Evolutionary conservation across 2,113 vertebrate species (phyloP).

Genomic region (Rallus limicola): DNA sequence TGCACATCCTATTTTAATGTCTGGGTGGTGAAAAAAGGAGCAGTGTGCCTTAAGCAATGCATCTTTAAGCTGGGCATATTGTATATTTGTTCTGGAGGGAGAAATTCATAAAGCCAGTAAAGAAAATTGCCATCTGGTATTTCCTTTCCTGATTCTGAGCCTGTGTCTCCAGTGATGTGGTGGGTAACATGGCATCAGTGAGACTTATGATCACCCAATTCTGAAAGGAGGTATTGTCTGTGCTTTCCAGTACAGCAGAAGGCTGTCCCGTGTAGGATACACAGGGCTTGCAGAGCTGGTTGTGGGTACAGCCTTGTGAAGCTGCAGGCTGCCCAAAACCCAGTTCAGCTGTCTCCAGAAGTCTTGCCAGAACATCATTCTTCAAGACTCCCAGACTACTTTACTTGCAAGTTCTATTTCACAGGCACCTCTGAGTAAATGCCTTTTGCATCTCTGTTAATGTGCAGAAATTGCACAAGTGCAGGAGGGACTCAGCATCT

Average conservation of each 20-base stretch:
- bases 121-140: not conserved
- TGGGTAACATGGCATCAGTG: not conserved
- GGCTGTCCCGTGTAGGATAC: accelerated
- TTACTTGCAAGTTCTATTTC: no score
- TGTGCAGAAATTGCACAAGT: not conserved
- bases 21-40: not conserved
- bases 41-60: not conserved
- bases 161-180: not conserved
- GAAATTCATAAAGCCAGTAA: not conserved
- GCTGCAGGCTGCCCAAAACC: not conserved
- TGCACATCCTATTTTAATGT: not conserved
- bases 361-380: not conserved
- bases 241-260: not conserved
- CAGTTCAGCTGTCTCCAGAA: not conserved
- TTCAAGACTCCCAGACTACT: not conserved
- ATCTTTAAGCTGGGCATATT: not conserved
- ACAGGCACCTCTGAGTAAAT: not conserved
- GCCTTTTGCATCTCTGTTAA: not conserved
- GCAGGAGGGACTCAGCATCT: not conserved
- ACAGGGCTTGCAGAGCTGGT: accelerated
- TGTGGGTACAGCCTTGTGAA: not conserved
- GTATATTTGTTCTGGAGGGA: not conserved
- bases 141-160: not conserved
- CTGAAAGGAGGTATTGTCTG: no score
- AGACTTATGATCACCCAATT: accelerated